Percentiles rank a stretch among this genome's conserved stretches.
phyloP scores from a whole-genome alignment of 2,113 vertebrate species.

The Caranx ignobilis region DNA sequence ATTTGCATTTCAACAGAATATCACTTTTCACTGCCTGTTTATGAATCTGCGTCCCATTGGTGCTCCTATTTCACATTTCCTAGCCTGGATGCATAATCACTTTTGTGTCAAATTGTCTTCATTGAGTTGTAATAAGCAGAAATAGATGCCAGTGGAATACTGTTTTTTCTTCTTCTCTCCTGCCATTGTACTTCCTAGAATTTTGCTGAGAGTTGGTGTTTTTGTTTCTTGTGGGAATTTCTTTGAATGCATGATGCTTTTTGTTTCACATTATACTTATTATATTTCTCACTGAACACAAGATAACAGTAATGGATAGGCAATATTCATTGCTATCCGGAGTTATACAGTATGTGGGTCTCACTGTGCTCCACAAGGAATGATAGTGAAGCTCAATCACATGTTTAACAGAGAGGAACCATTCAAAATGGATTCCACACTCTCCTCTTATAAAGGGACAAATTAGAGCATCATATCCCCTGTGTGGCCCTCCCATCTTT shows the following conservation, averaged over 20 bases:
- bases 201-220: constrained; percentile 41
- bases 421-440: constrained; percentile 51
- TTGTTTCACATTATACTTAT: neutral
- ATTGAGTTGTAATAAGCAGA: constrained; percentile 66
- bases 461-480: constrained; percentile 71
- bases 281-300: constrained; percentile 42
- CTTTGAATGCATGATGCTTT: constrained; percentile 16
- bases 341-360: constrained; percentile 14
- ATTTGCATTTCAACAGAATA: constrained; percentile 82
- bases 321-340: constrained; percentile 23
- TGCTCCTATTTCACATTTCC: constrained; percentile 71
- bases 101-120: constrained; percentile 79
- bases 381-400: constrained; percentile 49
- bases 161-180: neutral
- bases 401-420: constrained; percentile 39
- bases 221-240: constrained; percentile 41
- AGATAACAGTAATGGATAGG: constrained; percentile 36
- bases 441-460: constrained; percentile 58
- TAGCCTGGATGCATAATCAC: constrained; percentile 73
- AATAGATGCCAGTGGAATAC: constrained; percentile 54
- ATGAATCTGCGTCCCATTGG: constrained; percentile 60
- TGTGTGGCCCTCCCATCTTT: constrained; percentile 47
- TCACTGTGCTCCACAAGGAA: constrained; percentile 44
- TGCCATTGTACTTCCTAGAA: constrained; percentile 27
- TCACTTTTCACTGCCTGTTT: constrained; percentile 77